Evolutionary conservation across 2,113 vertebrate genomes (phyloP), one percentile per base, ranked within the genome.

Genomic region (Chaenogobius annularis): DNA sequence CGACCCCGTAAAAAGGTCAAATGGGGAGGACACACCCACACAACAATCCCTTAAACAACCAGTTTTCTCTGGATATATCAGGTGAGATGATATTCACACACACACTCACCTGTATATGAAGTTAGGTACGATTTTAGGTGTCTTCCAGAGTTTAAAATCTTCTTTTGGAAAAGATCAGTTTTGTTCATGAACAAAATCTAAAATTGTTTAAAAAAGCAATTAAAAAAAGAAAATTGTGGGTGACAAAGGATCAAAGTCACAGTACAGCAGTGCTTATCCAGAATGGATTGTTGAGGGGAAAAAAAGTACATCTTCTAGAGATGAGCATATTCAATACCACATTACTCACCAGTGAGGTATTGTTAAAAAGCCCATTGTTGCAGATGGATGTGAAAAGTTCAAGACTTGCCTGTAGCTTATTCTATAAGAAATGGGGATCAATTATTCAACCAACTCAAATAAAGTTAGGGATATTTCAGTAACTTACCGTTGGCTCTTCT

Each of bases 111-210:
- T 89, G 85, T 82, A 71, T 87, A 94, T 26, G 70, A 69, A 9
- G 89, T 74, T 4, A 89, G 64, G 68, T 92, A 93, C 50, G 89
- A 78, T 66, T 91, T 83, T 68, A 93, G 69, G 62, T 91, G 92
- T 72, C 92, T 85, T 70, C 87, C 89, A 37, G 91, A 93, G 63
- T 77, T 73, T 14, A 91, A 74, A 64, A 93, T 92, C 84, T 93
- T 94, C 72, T 92, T 75, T 75, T 58, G 78, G 81, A 94, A 92
- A 72, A 93, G 85, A 79, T 94, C 93, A 0, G 85, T 89, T 90
- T 94, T 94, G 81, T 93, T 94, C 90, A 94, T 87, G 17, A 93
- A 91, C 66, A 94, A 84, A 85, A 93, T 91, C 93, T 94, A 6
- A 40, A 46, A 19, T 17, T 19, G 35, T 56, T 56, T n/a, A n/a